Evolutionary conservation across 35 echinoderm and acorn worm species (phyloP).

Genomic region (Diadema setosum): DNA sequence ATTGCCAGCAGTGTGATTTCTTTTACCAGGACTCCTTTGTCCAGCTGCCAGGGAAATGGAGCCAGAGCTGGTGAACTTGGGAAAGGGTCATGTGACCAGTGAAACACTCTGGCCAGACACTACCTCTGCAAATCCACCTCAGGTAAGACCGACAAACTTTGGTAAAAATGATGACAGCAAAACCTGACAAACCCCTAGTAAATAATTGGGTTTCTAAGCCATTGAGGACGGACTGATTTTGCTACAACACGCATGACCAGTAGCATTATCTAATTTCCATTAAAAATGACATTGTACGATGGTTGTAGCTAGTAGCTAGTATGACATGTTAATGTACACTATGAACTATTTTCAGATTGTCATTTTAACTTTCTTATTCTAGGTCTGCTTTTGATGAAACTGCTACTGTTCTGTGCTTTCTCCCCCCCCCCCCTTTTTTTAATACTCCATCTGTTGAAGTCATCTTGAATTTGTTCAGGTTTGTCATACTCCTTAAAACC

Average conservation of each 20-base stretch:
- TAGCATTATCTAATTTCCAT: background rate
- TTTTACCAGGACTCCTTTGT: too few relatives aligned
- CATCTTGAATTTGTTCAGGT: too few relatives aligned
- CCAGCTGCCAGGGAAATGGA: too few relatives aligned
- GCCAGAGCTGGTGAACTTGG: background rate
- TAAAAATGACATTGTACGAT: background rate
- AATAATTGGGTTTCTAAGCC: background rate
- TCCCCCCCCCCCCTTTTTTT: too few relatives aligned
- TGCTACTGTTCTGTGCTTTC: too few relatives aligned
- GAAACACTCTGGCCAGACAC: background rate
- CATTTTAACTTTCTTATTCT: too few relatives aligned
- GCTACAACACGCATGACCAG: background rate
- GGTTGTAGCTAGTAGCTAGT: background rate
- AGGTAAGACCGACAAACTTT: background rate
- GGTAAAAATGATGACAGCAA: background rate
- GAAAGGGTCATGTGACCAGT: constrained; percentile 6
- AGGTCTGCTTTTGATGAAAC: too few relatives aligned
- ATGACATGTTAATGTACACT: background rate
- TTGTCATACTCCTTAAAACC: too few relatives aligned
- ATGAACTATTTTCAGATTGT: too few relatives aligned
- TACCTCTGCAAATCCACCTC: background rate
- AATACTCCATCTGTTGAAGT: too few relatives aligned
- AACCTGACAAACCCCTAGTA: background rate
- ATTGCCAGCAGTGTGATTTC: too few relatives aligned
- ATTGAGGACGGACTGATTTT: background rate